Evolutionary conservation across 1,140 invertebrate species (phyloP).

Genomic region (Cotesia chilonis): DNA sequence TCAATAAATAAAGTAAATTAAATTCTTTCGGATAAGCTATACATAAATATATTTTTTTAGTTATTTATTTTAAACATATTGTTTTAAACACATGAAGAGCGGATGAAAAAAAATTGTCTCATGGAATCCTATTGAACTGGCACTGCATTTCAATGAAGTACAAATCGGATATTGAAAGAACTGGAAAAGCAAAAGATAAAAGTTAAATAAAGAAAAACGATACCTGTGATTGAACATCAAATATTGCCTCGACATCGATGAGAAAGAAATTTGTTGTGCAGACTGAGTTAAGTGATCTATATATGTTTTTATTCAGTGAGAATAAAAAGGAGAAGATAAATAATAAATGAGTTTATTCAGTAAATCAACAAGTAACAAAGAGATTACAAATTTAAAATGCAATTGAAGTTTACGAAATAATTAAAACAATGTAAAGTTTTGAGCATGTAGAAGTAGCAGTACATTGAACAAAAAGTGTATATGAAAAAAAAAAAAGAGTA

Average conservation of each 20-base stretch:
- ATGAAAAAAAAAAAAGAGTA: no score
- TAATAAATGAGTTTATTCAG: no score
- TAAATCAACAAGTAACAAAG: no score
- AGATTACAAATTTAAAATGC: no score
- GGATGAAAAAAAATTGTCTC: constrained; percentile 13
- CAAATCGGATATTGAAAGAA: constrained; percentile 48
- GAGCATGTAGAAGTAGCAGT: no score
- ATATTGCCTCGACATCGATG: not conserved
- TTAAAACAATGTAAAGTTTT: no score
- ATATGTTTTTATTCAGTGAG: no score
- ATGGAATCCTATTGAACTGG: constrained; percentile 41
- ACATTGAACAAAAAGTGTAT: no score
- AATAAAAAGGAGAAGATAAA: no score
- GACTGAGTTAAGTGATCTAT: no score
- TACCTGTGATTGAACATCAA: constrained; percentile 29
- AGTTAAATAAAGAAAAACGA: constrained; percentile 21
- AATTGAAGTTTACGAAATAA: no score
- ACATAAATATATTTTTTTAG: constrained; percentile 48
- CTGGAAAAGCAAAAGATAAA: not conserved
- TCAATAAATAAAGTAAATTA: constrained; percentile 7
- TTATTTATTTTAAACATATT: constrained; percentile 39
- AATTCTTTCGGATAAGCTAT: constrained; percentile 33
- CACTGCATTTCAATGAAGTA: constrained; percentile 52
- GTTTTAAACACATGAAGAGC: constrained; percentile 31
- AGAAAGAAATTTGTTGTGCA: no score